Percentiles rank a stretch among this genome's conserved stretches.
Conservation (phyloP, 2,888 invertebrate species). For the Ormyrus nitidulus region DNA sequence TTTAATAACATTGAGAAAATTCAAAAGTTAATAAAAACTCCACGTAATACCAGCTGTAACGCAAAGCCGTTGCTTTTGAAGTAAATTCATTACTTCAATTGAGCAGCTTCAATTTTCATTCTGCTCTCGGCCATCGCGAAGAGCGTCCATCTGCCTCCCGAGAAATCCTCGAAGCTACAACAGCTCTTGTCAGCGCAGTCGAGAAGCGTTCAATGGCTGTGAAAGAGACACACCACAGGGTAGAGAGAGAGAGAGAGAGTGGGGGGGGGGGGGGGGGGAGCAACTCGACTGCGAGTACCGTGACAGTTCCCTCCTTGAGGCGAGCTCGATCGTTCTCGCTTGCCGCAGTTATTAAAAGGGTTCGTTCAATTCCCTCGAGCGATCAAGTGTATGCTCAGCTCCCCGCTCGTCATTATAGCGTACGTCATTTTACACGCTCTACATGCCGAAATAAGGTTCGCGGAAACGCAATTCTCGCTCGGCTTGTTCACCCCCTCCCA, state of each 20-base stretch:
- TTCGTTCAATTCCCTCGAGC: slow-evolving; percentile 69
- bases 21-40: too few relatives aligned
- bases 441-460: neutral
- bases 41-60: too few relatives aligned
- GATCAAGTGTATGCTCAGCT: slow-evolving; percentile 58
- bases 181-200: too few relatives aligned
- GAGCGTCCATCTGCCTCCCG: too few relatives aligned
- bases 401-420: neutral
- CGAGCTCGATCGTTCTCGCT: neutral
- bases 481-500: neutral
- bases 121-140: too few relatives aligned
- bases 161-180: too few relatives aligned
- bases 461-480: neutral
- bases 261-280: neutral
- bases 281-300: neutral
- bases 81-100: too few relatives aligned
- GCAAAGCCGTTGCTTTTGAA: too few relatives aligned
- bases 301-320: slow-evolving; percentile 34
- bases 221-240: neutral
- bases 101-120: too few relatives aligned
- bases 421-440: neutral
- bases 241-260: neutral
- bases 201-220: too few relatives aligned
- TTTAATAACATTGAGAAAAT: too few relatives aligned
- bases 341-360: slow-evolving; percentile 67